Conservation (phyloP, 2,888 invertebrate genomes). For the Seladonia tumulorum region DNA sequence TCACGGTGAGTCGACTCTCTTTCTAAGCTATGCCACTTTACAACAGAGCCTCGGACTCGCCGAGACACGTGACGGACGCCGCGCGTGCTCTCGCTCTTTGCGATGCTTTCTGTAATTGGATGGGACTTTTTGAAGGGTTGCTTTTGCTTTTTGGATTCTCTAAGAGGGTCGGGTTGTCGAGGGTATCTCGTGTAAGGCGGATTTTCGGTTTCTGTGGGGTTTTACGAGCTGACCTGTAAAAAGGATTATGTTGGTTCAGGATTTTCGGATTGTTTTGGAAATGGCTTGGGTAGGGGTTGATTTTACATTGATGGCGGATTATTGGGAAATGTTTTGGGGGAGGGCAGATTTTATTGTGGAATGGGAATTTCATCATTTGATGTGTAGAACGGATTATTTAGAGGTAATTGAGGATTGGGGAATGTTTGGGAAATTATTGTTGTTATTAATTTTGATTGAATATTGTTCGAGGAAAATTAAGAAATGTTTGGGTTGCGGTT, state of each 20-base stretch:
- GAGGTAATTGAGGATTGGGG: not conserved
- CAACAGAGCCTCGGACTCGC: not conserved
- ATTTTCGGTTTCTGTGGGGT: not conserved
- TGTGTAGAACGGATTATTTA: not conserved
- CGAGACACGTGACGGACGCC: not conserved
- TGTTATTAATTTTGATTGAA: not conserved
- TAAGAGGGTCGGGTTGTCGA: not conserved
- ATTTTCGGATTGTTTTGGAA: not conserved
- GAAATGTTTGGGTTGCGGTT: not conserved
- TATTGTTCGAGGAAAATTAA: not conserved
- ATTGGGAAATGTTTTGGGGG: not conserved
- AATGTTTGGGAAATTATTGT: not conserved
- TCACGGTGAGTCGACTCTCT: not conserved
- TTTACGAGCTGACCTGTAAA: not conserved
- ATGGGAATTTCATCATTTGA: not conserved
- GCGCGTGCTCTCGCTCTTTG: not conserved
- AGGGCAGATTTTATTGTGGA: too few relatives aligned
- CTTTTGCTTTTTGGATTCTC: too few relatives aligned
- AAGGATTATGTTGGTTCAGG: not conserved
- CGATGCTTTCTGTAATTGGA: not conserved
- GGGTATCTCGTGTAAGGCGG: not conserved
- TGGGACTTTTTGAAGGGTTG: not conserved
- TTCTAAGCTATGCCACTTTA: not conserved
- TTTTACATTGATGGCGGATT: too few relatives aligned
- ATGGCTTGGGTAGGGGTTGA: not conserved